Evolutionary conservation across 1,140 invertebrate species (phyloP).

Genomic region (Rhagoletis zephyria): DNA sequence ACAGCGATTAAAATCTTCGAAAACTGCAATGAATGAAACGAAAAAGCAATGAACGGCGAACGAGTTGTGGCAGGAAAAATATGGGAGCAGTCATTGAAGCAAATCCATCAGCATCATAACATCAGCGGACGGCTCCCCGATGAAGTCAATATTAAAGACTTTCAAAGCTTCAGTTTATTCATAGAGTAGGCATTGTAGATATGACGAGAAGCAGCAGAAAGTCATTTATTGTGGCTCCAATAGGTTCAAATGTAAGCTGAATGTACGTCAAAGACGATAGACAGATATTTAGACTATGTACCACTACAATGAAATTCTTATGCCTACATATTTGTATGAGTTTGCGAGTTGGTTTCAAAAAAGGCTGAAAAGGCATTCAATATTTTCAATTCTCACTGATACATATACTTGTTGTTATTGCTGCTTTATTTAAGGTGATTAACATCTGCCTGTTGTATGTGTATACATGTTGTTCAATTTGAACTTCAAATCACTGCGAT

Average conservation of each 20-base stretch:
- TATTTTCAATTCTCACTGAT: constrained; percentile 1
- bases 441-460: neutral
- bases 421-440: constrained; percentile 6
- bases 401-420: neutral
- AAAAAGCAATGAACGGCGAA: constrained; percentile 30
- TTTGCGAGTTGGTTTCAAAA: neutral
- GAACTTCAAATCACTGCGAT: neutral
- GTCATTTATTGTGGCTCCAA: neutral
- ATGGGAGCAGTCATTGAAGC: constrained; percentile 54
- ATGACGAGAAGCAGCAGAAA: neutral
- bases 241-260: neutral
- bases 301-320: neutral
- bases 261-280: neutral
- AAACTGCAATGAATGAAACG: constrained; percentile 33
- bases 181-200: neutral
- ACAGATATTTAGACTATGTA: neutral
- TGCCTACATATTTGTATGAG: neutral
- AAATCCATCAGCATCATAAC: constrained; percentile 51
- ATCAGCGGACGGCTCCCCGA: neutral
- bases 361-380: neutral
- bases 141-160: neutral
- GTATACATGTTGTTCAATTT: neutral
- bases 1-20: constrained; percentile 45
- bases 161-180: neutral
- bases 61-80: constrained; percentile 41